These are phyloP conservation scores for Diachasma alloeum DNA, from an alignment of 1,140 invertebrate species.

Conservation along the genomic window DNA sequence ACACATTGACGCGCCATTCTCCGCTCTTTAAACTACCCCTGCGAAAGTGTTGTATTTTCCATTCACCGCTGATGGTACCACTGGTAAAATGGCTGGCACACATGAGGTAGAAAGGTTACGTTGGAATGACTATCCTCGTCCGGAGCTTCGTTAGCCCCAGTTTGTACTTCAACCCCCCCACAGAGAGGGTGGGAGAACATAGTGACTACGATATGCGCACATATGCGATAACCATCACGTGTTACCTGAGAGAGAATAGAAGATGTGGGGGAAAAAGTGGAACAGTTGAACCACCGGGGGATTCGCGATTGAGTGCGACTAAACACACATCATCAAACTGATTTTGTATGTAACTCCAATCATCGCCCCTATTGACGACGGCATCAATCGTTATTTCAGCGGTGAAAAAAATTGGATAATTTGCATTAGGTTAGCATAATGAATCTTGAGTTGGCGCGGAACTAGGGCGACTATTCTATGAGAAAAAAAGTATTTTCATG, in stretches of 20 bases:
- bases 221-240: not conserved
- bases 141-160: not conserved
- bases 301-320: not conserved
- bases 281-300: too few relatives aligned
- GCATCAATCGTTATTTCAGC: not conserved
- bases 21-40: constrained; percentile 13
- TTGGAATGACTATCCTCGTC: not conserved
- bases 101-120: too few relatives aligned
- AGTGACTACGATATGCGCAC: too few relatives aligned
- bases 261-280: not conserved
- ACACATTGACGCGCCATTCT: constrained; percentile 6
- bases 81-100: too few relatives aligned
- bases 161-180: not conserved
- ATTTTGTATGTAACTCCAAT: not conserved
- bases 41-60: constrained; percentile 8
- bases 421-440: too few relatives aligned
- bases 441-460: too few relatives aligned
- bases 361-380: not conserved
- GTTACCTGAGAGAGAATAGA: not conserved
- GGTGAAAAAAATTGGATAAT: not conserved
- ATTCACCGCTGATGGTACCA: not conserved
- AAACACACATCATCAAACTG: not conserved
- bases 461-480: too few relatives aligned
- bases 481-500: too few relatives aligned
- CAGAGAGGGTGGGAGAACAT: too few relatives aligned